phyloP scores from a whole-genome alignment of 2,888 invertebrate species.

The Drosophila putrida region DNA sequence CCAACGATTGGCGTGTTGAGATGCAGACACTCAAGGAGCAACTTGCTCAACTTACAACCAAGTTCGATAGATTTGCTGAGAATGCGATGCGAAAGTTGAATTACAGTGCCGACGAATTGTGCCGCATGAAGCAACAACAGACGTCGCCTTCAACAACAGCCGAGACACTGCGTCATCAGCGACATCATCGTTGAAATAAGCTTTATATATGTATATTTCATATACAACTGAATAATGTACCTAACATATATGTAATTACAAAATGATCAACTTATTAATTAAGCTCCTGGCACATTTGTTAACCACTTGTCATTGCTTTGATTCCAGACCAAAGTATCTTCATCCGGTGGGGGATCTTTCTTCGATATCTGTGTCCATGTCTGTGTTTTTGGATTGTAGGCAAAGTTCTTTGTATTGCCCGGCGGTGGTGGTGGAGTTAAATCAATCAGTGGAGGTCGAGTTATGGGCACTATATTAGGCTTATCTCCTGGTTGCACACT shows the following conservation, averaged over 20 bases:
- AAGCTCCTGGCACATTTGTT: conserved; percentile 60
- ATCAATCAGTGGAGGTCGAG: conserved; percentile 60
- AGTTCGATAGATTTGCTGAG: conserved; percentile 81
- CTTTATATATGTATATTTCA: conserved; percentile 4
- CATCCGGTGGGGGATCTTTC: conserved; percentile 71
- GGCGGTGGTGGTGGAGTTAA: conserved; percentile 72
- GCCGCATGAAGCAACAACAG: conserved; percentile 72
- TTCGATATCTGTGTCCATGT: conserved; percentile 76
- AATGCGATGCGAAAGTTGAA: conserved; percentile 78
- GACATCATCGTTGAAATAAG: conserved; percentile 51
- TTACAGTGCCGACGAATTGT: conserved; percentile 80
- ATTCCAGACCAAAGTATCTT: conserved; percentile 81
- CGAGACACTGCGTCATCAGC: conserved; percentile 51
- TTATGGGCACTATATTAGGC: conserved; percentile 66
- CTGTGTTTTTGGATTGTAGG: conserved; percentile 69
- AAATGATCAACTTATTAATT: conserved; percentile 6
- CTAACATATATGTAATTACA: neutral
- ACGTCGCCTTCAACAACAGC: conserved; percentile 26
- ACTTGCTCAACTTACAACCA: conserved; percentile 71
- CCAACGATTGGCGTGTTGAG: conserved; percentile 77
- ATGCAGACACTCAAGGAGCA: conserved; percentile 75
- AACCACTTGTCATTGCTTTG: conserved; percentile 84
- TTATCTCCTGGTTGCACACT: conserved; percentile 33
- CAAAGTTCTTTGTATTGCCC: conserved; percentile 76
- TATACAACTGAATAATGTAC: conserved; percentile 2